A percentile compares a stretch with the other conserved stretches of the same genome.
phyloP scores from a whole-genome alignment of 2,797 vertebrate species.

The Enteromius anoplus region DNA sequence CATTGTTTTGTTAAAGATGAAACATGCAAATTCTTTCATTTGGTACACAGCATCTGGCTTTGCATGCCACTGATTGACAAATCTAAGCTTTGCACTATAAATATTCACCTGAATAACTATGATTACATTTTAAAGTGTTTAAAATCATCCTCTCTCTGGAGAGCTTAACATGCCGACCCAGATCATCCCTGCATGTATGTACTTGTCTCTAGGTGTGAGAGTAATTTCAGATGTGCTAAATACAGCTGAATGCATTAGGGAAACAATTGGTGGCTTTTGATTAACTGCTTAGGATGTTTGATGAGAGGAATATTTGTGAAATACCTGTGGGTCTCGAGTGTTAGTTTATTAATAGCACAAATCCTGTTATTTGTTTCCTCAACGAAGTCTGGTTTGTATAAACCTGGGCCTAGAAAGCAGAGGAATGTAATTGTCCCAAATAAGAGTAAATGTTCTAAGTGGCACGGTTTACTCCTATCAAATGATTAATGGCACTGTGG shows the following conservation, averaged over 20 bases:
- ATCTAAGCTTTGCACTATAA: constrained; percentile 9
- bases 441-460: constrained; percentile 33
- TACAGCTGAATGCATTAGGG: constrained; percentile 42
- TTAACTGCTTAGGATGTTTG: constrained; percentile 49
- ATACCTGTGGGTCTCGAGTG: constrained; percentile 40
- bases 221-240: constrained; percentile 47
- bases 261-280: constrained; percentile 49
- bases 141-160: constrained; percentile 31
- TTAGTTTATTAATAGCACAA: constrained; percentile 29
- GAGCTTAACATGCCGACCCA: constrained; percentile 6
- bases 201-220: constrained; percentile 43
- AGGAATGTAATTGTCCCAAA: constrained; percentile 28
- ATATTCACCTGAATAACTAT: constrained; percentile 29
- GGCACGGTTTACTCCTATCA: not conserved
- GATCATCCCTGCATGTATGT: constrained; percentile 46
- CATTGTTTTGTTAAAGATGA: constrained; percentile 30
- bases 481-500: constrained; percentile 31
- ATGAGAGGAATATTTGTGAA: constrained; percentile 40
- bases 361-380: constrained; percentile 13
- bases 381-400: constrained; percentile 1
- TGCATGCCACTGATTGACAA: constrained; percentile 27
- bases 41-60: constrained; percentile 10
- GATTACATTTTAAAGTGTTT: constrained; percentile 33
- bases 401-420: not conserved
- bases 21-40: constrained; percentile 31